phyloP scores from a whole-genome alignment of 2,113 vertebrate genomes.

The Recurvirostra avosetta region DNA sequence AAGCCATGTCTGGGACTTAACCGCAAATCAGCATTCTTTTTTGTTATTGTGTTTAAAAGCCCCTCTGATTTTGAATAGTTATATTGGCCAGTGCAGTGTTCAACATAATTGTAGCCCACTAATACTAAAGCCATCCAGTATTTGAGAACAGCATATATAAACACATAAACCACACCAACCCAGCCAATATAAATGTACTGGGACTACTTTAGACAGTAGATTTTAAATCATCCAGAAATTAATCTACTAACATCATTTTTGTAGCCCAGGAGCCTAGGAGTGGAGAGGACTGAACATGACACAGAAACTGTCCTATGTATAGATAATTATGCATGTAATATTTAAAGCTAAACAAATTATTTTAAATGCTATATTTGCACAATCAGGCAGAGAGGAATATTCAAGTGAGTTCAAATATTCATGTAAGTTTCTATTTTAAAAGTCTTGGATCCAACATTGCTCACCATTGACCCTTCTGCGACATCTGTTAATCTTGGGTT shows the following conservation, averaged over 20 bases:
- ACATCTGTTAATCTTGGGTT: constrained; percentile 56
- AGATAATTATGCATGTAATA: neutral
- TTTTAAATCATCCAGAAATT: constrained; percentile 28
- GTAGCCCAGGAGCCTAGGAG: neutral
- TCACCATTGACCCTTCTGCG: neutral
- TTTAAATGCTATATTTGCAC: neutral
- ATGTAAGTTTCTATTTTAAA: constrained; percentile 7
- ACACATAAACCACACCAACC: constrained; percentile 22
- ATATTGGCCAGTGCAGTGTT: neutral
- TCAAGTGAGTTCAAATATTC: neutral
- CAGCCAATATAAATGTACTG: constrained; percentile 40
- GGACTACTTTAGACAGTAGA: neutral
- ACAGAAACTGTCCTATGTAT: neutral
- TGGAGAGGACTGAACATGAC: neutral
- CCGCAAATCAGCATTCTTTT: constrained; percentile 12
- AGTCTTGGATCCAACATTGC: neutral
- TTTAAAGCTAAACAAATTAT: neutral
- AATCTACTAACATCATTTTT: neutral
- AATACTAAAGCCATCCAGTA: constrained; percentile 26
- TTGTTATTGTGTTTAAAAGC: neutral
- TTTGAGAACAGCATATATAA: constrained; percentile 44
- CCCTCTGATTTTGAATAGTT: constrained; percentile 10
- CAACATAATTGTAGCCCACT: neutral
- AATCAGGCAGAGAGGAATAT: neutral
- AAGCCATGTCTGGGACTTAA: neutral